A percentile compares a stretch with the other conserved stretches of the same genome.
These are phyloP conservation scores for Callipepla squamata DNA, from an alignment of 2,113 vertebrate species.

Conservation along the genomic window DNA sequence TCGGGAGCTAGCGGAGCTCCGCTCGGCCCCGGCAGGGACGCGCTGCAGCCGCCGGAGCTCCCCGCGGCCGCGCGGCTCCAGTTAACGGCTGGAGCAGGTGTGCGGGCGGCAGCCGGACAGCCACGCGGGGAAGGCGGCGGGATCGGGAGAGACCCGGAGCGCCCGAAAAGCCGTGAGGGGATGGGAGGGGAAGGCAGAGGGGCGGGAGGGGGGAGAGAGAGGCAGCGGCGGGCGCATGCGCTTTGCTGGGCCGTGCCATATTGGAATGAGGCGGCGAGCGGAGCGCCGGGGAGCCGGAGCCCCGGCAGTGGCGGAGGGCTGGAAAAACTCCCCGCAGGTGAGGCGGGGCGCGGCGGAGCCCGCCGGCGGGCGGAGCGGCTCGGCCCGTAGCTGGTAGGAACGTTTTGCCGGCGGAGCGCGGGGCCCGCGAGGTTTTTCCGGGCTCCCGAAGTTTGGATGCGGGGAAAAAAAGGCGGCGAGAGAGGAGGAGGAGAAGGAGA, in stretches of 20 bases:
- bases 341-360: conserved; percentile 71
- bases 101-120: not conserved
- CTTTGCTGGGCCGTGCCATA: conserved; percentile 86
- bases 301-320: conserved; percentile 81
- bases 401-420: conserved; percentile 2
- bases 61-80: not conserved
- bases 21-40: not conserved
- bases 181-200: conserved; percentile 54
- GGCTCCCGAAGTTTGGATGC: conserved; percentile 49
- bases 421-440: not conserved
- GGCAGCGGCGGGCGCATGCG: conserved; percentile 82
- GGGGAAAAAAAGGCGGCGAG: conserved; percentile 49
- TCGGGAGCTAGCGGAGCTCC: not conserved
- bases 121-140: not conserved
- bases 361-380: conserved; percentile 27
- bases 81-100: not conserved
- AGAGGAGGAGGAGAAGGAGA: conserved; percentile 46
- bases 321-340: conserved; percentile 89
- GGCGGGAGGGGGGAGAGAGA: conserved; percentile 39
- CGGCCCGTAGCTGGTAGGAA: not conserved
- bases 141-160: conserved; percentile 19
- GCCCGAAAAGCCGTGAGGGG: conserved; percentile 27
- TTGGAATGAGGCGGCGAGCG: conserved; percentile 93
- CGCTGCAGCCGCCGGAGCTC: too few relatives aligned
- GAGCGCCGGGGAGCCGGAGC: conserved; percentile 70